Base-by-base conservation (phyloP, 2,888 invertebrate species). In the Eudasyphora cyanicolor region DNA sequence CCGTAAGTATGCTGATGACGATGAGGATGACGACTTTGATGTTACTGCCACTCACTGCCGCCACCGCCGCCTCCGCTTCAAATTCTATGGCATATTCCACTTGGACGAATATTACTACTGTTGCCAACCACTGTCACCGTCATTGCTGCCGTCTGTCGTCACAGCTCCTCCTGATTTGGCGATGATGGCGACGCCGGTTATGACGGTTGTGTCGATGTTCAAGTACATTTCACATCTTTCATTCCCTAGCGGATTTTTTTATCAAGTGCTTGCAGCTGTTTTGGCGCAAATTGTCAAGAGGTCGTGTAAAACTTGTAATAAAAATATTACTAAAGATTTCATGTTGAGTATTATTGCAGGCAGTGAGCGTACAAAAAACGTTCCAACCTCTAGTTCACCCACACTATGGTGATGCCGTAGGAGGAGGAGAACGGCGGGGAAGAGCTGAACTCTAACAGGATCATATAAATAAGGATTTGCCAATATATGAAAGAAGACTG, bases 241-340 rank as follows among this genome's bases (percentile, higher is more conserved):
- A 45, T 42, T 27, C 42, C 24, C 42, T 19, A 35, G 6, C 1
- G 62, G 0, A 27, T 54, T 69, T 51, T 60, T 51, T 83, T 84
- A 84, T 84, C 83, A 81, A 84, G 80, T 80, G 80, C 75, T 78
- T 84, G 84, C 84, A 84, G 84, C 84, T 84, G 84, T 81, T 67
- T 84, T 84, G 75, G 64, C 75, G 71, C 81, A 84, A 81, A 84
- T 81, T 81, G 84, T 84, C 77, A 83, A 83, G 80, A 77, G 83
- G 80, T 83, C 77, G 64, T 83, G 77, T 83, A 80, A 67, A 84
- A 81, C 78, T 78, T 78, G 78, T 73, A 78, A 81, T 81, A 78
- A 84, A n/a, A 84, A 84, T 81, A 78, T 78, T 84, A 67, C 84
- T 81, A 78, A 76, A 76, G 71, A 60, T 71, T 80, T 71, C 54